Evolutionary conservation across 2,888 invertebrate genomes (phyloP), one percentile per base, ranked within the genome.

Genomic region (Lomographa bimaculata): DNA sequence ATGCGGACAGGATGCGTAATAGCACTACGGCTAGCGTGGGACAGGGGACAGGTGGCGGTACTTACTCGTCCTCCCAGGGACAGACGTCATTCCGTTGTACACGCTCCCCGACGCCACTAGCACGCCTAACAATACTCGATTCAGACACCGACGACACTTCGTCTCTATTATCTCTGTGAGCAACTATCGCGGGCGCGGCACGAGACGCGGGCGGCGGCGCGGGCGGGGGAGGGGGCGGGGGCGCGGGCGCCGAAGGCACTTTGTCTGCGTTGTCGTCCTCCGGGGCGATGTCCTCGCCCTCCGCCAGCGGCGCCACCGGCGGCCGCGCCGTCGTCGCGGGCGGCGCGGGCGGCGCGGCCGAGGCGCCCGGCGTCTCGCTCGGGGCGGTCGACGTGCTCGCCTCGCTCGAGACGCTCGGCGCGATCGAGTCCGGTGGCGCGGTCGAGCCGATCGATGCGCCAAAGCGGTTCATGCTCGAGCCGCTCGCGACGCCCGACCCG

Each of bases 31-130:
- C n/a, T n/a, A n/a, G n/a, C n/a, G n/a, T n/a, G n/a, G n/a, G n/a
- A n/a, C n/a, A n/a, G n/a, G n/a, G n/a, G n/a, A n/a, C n/a, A n/a
- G n/a, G n/a, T n/a, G n/a, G n/a, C n/a, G n/a, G 4, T 82, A 95
- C 96, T 95, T 92, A 97, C 97, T 97, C 96, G 90, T 97, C 96
- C 92, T 97, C 97, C 97, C 97, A 97, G 41, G 97, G 97, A 90
- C 97, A 97, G 75, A 97, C 93, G 86, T 96, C 95, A 86, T 94
- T 95, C 83, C 92, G 92, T 84, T 93, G 77, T 66, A 74, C 79
- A 51, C 72, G 71, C 53, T 79, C 80, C 64, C 71, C 73, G 70
- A 72, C 62, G 70, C 68, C 73, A 72, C 67, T 77, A 70, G 76
- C 79, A 71, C 75, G 75, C 71, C 76, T 83, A 79, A 84, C 85